Evolutionary conservation across 2,797 vertebrate species (phyloP), one percentile per base, ranked within the genome.

Genomic region (Xenopus petersii): DNA sequence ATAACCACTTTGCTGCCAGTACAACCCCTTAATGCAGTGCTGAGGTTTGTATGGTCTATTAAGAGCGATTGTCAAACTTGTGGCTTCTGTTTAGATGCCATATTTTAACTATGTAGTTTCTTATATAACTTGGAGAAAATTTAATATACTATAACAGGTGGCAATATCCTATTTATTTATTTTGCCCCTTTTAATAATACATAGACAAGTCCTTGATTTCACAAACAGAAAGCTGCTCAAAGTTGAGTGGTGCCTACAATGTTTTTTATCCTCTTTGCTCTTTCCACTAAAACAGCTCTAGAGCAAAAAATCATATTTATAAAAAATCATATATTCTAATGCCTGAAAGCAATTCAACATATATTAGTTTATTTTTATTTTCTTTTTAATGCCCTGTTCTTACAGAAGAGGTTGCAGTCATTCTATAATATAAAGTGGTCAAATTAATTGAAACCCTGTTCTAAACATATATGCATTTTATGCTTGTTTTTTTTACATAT

Each of bases 161-260:
- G 54, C 71, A 60, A 49, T 12, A 17, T 74, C 42, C 48, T 51
- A 60, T 26, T 63, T 56, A 64, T 65, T 42, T 42, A 42, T 42
- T 42, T 60, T 36, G 56, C 49, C 61, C 30, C 16, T 36, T 15
- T 51, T 12, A 46, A 46, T 24, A 56, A 7, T 33, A 13, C 36
- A 33, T 58, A 7, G 58, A 13, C 3, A 15, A 51, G 75, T 70
- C 71, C 62, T 70, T 64, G 24, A 70, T 74, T 79, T 77, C 74
- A 70, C 33, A 63, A 54, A 15, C 16, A 36, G 15, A 16, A 56
- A 56, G 3, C 49, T 51, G 15, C 15, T 12, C 49, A 56, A 56
- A 56, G 5, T 17, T 56, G n/a, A 16, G 13, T 56, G 54, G n/a
- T 56, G 54, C 9, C 54, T 51, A 51, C 11, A 12, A 51, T 51